Evolutionary conservation across 2,888 invertebrate species (phyloP).

Genomic region (Diarsia brunnea): DNA sequence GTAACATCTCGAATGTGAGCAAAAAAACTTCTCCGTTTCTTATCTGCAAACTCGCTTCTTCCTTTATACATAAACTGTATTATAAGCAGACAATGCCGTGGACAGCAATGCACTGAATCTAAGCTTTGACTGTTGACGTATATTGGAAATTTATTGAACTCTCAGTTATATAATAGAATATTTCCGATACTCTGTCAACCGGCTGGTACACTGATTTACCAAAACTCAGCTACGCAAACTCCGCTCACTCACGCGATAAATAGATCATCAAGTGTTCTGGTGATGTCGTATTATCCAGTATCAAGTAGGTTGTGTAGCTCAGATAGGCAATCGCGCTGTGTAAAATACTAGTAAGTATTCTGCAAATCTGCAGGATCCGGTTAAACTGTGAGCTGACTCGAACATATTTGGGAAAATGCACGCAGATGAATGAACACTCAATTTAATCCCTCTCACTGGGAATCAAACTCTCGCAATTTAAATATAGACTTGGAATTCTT

Average conservation of each 20-base stretch:
- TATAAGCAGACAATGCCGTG: background rate
- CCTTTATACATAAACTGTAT: background rate
- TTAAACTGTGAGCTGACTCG: background rate
- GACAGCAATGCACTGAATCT: background rate
- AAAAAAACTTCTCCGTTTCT: background rate
- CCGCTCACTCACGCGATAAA: too few relatives aligned
- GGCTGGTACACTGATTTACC: too few relatives aligned
- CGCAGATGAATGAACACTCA: background rate
- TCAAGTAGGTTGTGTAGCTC: background rate
- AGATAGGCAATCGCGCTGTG: background rate
- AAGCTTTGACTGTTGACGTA: background rate
- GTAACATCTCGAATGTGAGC: background rate
- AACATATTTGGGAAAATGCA: background rate
- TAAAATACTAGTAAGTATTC: background rate
- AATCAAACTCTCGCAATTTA: background rate
- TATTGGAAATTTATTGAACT: background rate
- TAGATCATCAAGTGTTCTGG: too few relatives aligned
- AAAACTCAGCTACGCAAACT: too few relatives aligned
- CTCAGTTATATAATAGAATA: background rate
- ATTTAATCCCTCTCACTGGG: background rate
- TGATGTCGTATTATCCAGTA: background rate
- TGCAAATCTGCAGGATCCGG: too few relatives aligned
- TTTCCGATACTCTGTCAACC: background rate
- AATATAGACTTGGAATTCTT: background rate
- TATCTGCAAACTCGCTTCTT: background rate